Evolutionary conservation across 1,140 invertebrate species (phyloP), one percentile per base, ranked within the genome.

Genomic region (Apis cerana): DNA sequence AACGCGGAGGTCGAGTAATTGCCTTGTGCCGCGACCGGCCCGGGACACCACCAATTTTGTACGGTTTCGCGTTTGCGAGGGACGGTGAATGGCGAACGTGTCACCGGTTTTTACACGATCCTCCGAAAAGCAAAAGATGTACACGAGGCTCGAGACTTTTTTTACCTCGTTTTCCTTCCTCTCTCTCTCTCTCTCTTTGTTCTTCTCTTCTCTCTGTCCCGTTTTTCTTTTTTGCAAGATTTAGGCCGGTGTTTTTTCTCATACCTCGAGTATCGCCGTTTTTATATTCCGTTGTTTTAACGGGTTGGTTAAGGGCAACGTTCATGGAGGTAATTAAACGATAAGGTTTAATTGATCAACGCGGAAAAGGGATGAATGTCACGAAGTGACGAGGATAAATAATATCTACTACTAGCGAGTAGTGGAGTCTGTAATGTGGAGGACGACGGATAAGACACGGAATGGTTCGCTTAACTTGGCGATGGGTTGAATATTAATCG

Each of bases 1-100:
- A 82, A 77, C 64, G 62, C 74, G 71, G 64, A 56, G 67, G 58
- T 58, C 74, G 82, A 61, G 77, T 84, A 84, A 80, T 84, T 84
- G 70, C 69, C 70, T 83, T 78, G 76, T 76, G 65, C 12, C 65
- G 12, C 21, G 17, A 21, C 11, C 67, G 27, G 27, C 27, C 58
- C 19, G 54, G 23, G 61, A 33, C 69, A 33, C 12, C 43, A n/a
- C 64, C 65, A 75, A 81, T 75, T 74, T 81, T 65, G 27, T 56
- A 71, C 52, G 23, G 69, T 52, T 52, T 21, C 58, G 56, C 52
- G 59, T 64, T 72, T 54, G 58, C 4, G 4, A 7, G 74, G 61
- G n/a, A 10, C 9, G 43, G 13, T n/a, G 77, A 71, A 80, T 33
- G 68, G 23, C 71, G 56, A 61, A 81, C 80, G 80, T 81, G 80